These are phyloP conservation scores for Tetragonula clypearis DNA, from an alignment of 1,140 invertebrate species.

Conservation along the genomic window DNA sequence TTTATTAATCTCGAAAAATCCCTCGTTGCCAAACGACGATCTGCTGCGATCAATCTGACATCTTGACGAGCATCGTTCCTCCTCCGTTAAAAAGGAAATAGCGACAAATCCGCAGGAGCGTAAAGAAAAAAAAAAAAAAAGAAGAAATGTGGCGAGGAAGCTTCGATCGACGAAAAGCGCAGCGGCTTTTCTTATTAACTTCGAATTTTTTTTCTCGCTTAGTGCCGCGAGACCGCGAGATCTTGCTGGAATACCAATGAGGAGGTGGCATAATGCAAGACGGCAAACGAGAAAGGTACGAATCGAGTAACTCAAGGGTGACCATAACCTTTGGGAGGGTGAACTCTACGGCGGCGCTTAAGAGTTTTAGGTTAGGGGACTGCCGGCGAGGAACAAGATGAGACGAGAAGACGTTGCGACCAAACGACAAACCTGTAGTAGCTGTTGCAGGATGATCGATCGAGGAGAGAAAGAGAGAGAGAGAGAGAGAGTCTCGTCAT, in stretches of 20 bases:
- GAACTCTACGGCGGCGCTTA: slow-evolving; percentile 54
- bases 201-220: slow-evolving; percentile 79
- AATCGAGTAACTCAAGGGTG: slow-evolving; percentile 50
- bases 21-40: no score
- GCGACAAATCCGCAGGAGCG: slow-evolving; percentile 18
- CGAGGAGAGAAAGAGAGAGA: neutral
- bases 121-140: no score
- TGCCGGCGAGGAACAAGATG: slow-evolving; percentile 38
- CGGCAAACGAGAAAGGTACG: slow-evolving; percentile 38
- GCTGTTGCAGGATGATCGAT: slow-evolving; percentile 44
- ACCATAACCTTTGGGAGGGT: slow-evolving; percentile 27
- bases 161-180: neutral
- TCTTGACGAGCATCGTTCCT: neutral
- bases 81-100: neutral
- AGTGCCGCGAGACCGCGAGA: slow-evolving; percentile 72
- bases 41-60: neutral
- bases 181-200: slow-evolving; percentile 82
- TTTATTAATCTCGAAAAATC: no score
- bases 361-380: slow-evolving; percentile 31
- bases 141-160: neutral
- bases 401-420: slow-evolving; percentile 7
- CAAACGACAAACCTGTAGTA: slow-evolving; percentile 27
- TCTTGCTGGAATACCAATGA: slow-evolving; percentile 79
- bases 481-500: slow-evolving; percentile 25
- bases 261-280: slow-evolving; percentile 58